Evolutionary conservation across 2,888 invertebrate genomes (phyloP).

Genomic region (Trichopria drosophilae): DNA sequence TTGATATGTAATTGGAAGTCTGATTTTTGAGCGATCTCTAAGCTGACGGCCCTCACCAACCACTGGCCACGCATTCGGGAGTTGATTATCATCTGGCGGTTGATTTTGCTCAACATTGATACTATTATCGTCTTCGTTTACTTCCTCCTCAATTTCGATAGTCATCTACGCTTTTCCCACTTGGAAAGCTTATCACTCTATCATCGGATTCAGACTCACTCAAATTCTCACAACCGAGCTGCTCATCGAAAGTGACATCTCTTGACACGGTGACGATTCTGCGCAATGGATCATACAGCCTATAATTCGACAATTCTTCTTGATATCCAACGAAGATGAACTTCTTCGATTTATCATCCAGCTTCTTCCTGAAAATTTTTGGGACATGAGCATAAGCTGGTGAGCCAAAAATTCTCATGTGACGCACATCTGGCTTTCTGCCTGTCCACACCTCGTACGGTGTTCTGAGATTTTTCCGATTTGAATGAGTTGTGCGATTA

Average conservation of each 20-base stretch:
- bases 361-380: constrained; percentile 28
- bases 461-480: background rate
- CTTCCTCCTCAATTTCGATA: too few relatives aligned
- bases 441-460: too few relatives aligned
- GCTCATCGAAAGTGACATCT: constrained; percentile 22
- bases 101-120: background rate
- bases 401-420: too few relatives aligned
- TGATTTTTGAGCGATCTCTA: constrained; percentile 1
- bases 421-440: too few relatives aligned
- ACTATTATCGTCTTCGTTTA: background rate
- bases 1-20: constrained; percentile 5
- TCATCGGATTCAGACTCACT: background rate
- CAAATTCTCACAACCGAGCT: too few relatives aligned
- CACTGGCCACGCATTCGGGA: background rate
- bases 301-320: constrained; percentile 23
- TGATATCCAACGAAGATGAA: constrained; percentile 29
- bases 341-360: constrained; percentile 31
- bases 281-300: constrained; percentile 21
- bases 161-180: background rate
- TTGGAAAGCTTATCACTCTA: background rate
- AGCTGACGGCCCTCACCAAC: constrained; percentile 1
- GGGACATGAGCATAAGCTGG: constrained; percentile 26
- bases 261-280: constrained; percentile 15
- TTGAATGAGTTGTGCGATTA: constrained; percentile 18
- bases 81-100: background rate